phyloP scores from a whole-genome alignment of 2,888 invertebrate genomes.

The Alsophila aescularia region DNA sequence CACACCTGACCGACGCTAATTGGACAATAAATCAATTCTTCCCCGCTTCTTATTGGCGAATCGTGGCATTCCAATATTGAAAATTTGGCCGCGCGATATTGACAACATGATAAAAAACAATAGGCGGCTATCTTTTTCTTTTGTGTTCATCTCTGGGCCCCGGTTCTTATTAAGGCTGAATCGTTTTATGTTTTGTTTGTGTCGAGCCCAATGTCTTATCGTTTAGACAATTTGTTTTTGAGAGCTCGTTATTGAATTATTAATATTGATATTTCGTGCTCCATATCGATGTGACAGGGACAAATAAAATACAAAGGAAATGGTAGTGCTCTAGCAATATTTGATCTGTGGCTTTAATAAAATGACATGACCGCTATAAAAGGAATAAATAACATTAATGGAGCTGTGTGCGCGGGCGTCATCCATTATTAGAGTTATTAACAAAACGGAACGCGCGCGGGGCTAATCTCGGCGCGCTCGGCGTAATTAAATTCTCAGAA shows the following conservation, averaged over 20 bases:
- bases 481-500: slow-evolving; percentile 83
- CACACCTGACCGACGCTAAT: slow-evolving; percentile 85
- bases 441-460: slow-evolving; percentile 77
- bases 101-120: slow-evolving; percentile 85
- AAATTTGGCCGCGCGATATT: slow-evolving; percentile 85
- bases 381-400: slow-evolving; percentile 54
- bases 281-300: slow-evolving; percentile 50
- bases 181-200: slow-evolving; percentile 77
- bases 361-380: slow-evolving; percentile 46
- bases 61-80: slow-evolving; percentile 84
- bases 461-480: slow-evolving; percentile 77
- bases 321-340: slow-evolving; percentile 31
- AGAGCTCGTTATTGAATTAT: slow-evolving; percentile 79
- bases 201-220: slow-evolving; percentile 75
- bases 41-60: slow-evolving; percentile 83
- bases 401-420: slow-evolving; percentile 65
- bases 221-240: slow-evolving; percentile 82
- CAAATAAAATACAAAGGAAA: slow-evolving; percentile 31
- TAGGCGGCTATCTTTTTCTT: slow-evolving; percentile 82
- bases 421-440: slow-evolving; percentile 82
- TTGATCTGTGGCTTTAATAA: slow-evolving; percentile 50
- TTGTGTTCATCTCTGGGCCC: slow-evolving; percentile 81
- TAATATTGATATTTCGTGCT: slow-evolving; percentile 68
- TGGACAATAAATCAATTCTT: slow-evolving; percentile 85
- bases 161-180: slow-evolving; percentile 80